These are phyloP conservation scores for Myripristis jacobus DNA, from an alignment of 2,797 vertebrate species.

Conservation along the genomic window DNA sequence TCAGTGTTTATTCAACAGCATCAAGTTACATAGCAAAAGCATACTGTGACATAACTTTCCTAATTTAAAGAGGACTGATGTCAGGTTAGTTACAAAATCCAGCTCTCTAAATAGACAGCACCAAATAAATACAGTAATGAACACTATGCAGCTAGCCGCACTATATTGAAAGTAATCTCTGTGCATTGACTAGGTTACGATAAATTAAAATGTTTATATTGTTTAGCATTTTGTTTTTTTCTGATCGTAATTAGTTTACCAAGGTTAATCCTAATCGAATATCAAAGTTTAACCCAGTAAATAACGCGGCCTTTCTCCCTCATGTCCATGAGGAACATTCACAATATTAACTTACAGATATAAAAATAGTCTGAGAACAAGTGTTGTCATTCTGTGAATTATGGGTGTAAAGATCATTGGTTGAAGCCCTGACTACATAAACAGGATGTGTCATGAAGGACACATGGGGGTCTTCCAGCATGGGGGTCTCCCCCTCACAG, in stretches of 20 bases:
- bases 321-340: neutral
- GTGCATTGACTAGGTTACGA: neutral
- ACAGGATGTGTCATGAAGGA: conserved; percentile 81
- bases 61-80: conserved; percentile 38
- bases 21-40: conserved; percentile 51
- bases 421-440: conserved; percentile 76
- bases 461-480: conserved; percentile 75
- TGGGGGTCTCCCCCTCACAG: conserved; percentile 61
- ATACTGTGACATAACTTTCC: conserved; percentile 36
- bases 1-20: conserved; percentile 65
- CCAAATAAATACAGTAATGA: conserved; percentile 29
- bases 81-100: conserved; percentile 30
- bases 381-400: conserved; percentile 66
- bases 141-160: conserved; percentile 13
- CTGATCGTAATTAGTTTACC: too few species aligned
- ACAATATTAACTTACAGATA: conserved; percentile 15
- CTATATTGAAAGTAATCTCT: conserved; percentile 2
- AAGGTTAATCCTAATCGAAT: too few species aligned
- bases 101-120: conserved; percentile 14
- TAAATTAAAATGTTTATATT: neutral
- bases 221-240: too few species aligned
- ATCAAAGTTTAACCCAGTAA: too few species aligned
- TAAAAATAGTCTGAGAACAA: conserved; percentile 53
- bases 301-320: neutral
- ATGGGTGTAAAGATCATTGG: conserved; percentile 73